Base-by-base conservation (phyloP, 1,140 invertebrate species). In the Zophobas morio region DNA sequence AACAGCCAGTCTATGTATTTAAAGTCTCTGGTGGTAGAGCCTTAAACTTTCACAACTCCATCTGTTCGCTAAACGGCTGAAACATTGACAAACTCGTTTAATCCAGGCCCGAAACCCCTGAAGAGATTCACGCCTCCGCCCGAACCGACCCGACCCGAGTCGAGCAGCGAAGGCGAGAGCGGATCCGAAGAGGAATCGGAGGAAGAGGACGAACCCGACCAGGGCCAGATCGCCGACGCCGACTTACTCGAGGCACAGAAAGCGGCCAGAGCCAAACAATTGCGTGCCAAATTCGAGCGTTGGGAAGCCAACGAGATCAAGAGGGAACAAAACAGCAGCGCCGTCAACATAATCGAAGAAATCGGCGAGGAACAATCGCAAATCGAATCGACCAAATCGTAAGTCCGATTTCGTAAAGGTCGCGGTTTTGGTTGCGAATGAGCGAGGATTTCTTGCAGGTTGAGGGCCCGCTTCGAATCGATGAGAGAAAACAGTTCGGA, bases 271-370 rank as follows among this genome's bases (percentile, higher is more conserved):
- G 96, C 97, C 34, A 96, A 94, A 84, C 94, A 94, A 80, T 88
- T 99, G 80, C 91, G 94, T 78, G 95, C 93, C 47, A 96, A 96
- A 86, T 98, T 98, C 88, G 97, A 98, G 86, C 92, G 94, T 81
- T 96, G 96, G 95, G 93, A 95, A 81, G 91, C 91, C 51, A 91
- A 91, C 20, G 93, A 94, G 81, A 91, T 90, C 1, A 90, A 90
- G 81, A 84, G 87, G 1, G 87, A 88, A 79, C 79, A 87, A 54
- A 82, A 81, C 40, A 82, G 80, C 51, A 80, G 79, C 76, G 77
- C 81, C 2, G 82, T 86, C 1, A 87, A 88, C 77, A 81, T 87
- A 1, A 84, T 85, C 37, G 85, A 88, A 81, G 89, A 91, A 56
- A 86, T 88, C 40, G 88, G 88, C 5, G 89, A 91, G 1, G 91